Evolutionary conservation across 2,888 invertebrate genomes (phyloP).

Genomic region (Lumbricus terrestris): DNA sequence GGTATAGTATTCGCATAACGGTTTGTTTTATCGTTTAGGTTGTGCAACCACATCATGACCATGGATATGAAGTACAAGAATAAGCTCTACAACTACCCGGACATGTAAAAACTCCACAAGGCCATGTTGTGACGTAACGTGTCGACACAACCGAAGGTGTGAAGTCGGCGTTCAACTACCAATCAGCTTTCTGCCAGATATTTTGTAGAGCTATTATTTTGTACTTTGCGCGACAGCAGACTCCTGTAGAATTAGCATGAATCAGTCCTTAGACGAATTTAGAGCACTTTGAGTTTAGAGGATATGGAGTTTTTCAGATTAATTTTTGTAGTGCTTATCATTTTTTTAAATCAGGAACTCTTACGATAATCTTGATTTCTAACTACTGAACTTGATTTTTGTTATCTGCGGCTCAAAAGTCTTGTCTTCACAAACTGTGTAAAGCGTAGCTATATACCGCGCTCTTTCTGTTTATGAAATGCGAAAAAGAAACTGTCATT

Average conservation of each 20-base stretch:
- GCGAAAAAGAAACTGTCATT: neutral
- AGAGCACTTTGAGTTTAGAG: neutral
- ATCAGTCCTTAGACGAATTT: neutral
- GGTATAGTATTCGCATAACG: no score
- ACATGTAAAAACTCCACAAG: neutral
- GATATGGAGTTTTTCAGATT: neutral
- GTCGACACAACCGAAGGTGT: neutral
- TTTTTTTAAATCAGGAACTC: neutral
- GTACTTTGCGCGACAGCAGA: neutral
- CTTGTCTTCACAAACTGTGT: neutral
- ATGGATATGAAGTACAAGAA: neutral
- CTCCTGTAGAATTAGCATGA: neutral
- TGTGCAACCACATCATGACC: neutral
- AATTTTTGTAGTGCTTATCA: neutral
- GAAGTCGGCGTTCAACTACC: neutral
- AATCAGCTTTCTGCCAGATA: neutral
- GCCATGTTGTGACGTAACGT: neutral
- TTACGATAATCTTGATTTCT: neutral
- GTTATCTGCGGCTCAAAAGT: neutral
- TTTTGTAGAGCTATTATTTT: neutral
- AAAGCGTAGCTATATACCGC: no score
- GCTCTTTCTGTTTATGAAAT: neutral
- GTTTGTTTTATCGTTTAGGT: neutral
- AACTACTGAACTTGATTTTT: neutral
- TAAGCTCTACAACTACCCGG: neutral